Evolutionary conservation across 2,888 invertebrate genomes (phyloP).

Genomic region (Tipula vernalis): DNA sequence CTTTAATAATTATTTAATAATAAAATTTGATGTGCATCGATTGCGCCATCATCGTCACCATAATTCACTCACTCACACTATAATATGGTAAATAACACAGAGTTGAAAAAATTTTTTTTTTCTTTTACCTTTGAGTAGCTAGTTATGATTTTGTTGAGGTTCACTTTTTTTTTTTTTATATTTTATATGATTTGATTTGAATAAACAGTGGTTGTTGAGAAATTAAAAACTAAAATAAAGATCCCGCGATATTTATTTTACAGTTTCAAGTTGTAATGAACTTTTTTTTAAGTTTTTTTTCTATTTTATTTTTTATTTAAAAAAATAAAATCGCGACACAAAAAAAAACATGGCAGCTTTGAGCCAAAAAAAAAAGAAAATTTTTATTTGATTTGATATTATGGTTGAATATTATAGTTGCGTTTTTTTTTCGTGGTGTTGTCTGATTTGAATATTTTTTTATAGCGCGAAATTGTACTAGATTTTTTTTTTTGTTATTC

Average conservation of each 20-base stretch:
- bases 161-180: neutral
- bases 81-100: neutral
- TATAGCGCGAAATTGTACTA: neutral
- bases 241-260: constrained; percentile 9
- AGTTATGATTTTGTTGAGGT: neutral
- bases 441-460: neutral
- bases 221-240: constrained; percentile 4
- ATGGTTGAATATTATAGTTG: neutral
- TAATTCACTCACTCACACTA: constrained; percentile 5
- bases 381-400: neutral
- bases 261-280: neutral
- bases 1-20: neutral
- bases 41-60: constrained; percentile 7
- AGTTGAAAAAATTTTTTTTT: neutral
- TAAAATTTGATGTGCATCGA: constrained; percentile 7
- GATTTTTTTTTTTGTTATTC: neutral
- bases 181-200: neutral
- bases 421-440: neutral
- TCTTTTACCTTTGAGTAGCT: neutral
- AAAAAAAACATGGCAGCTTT: constrained; percentile 64
- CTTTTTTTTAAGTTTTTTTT: neutral
- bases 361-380: constrained; percentile 8
- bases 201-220: neutral
- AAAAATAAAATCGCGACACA: constrained; percentile 21
- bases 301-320: neutral